Percentiles rank a stretch among this genome's conserved stretches.
Conservation (phyloP, 2,888 invertebrate species). For the Chrysolina haemoptera region DNA sequence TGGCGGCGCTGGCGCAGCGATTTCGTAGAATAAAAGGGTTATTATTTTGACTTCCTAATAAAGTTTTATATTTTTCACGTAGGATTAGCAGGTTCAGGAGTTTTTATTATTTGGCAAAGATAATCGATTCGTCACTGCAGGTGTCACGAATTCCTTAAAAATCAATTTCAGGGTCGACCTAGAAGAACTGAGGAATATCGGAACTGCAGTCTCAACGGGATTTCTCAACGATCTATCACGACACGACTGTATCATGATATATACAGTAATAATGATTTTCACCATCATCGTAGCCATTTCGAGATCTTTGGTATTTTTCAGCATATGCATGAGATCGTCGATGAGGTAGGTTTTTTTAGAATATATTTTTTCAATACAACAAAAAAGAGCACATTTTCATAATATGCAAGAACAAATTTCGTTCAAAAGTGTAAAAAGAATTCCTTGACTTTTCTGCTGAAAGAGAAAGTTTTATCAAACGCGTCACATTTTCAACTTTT, state of each 20-base stretch:
- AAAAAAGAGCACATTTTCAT: neutral
- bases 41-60: no score
- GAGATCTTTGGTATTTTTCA: constrained; percentile 72
- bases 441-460: no score
- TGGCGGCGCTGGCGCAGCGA: no score
- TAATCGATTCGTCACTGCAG: no score
- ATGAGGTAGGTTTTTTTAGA: constrained; percentile 71
- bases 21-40: no score
- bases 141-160: neutral
- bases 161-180: constrained; percentile 57
- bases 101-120: no score
- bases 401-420: no score
- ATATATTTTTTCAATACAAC: neutral
- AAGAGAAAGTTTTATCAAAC: no score
- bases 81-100: no score
- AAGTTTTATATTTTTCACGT: no score
- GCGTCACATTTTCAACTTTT: no score
- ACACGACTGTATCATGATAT: constrained; percentile 67
- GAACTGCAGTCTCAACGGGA: constrained; percentile 44
- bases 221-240: constrained; percentile 55
- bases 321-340: constrained; percentile 77
- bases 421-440: no score
- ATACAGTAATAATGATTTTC: constrained; percentile 65
- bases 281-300: constrained; percentile 68
- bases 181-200: constrained; percentile 54